phyloP scores from a whole-genome alignment of 2,888 invertebrate species.

The Lymantria monacha region DNA sequence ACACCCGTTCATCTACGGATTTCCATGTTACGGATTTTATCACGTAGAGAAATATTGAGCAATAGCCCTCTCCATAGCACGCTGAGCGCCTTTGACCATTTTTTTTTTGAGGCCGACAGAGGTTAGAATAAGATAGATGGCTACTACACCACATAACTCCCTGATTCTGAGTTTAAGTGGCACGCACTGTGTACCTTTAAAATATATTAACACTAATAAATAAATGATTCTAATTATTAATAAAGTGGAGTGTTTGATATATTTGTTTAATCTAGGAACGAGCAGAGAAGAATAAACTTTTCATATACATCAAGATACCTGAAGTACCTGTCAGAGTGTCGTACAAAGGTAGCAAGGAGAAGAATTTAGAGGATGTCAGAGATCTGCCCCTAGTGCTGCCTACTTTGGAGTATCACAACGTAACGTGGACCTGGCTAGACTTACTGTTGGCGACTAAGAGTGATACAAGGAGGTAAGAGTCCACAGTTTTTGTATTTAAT shows the following conservation, averaged over 20 bases:
- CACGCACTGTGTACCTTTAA: too few species aligned
- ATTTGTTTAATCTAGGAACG: conserved; percentile 85
- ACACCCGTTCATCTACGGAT: too few species aligned
- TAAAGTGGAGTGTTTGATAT: neutral
- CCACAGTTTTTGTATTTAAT: too few species aligned
- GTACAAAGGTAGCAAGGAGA: conserved; percentile 98
- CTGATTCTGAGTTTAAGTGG: too few species aligned
- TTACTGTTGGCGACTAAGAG: conserved; percentile 96
- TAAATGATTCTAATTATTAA: neutral
- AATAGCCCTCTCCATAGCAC: too few species aligned
- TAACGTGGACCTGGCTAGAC: conserved; percentile 99
- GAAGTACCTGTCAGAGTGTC: conserved; percentile 97
- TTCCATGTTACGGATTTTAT: too few species aligned
- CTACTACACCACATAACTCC: too few species aligned
- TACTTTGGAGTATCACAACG: conserved; percentile 98
- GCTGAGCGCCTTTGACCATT: too few species aligned
- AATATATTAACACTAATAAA: too few species aligned
- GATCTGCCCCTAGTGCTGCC: conserved; percentile 97
- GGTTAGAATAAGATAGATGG: too few species aligned
- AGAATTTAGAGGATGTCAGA: conserved; percentile 97
- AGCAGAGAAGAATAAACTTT: conserved; percentile 98
- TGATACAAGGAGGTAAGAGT: conserved; percentile 92
- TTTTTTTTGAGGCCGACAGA: too few species aligned
- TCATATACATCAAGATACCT: conserved; percentile 99
- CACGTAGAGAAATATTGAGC: too few species aligned